These are phyloP conservation scores for Ciconia maguari DNA, from an alignment of 2,113 vertebrate species.

Conservation along the genomic window DNA sequence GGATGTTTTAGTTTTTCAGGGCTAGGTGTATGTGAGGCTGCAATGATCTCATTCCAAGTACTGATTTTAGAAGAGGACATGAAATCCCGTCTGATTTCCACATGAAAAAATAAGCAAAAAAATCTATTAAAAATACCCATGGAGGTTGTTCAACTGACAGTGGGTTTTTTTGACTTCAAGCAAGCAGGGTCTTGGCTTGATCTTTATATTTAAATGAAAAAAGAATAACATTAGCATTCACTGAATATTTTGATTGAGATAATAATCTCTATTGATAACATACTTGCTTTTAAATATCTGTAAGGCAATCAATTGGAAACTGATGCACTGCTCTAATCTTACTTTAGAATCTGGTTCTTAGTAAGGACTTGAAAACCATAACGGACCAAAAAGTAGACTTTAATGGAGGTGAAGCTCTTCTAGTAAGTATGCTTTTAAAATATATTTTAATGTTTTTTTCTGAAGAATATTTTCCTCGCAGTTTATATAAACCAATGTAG, in stretches of 20 bases:
- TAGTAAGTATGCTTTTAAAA: not conserved
- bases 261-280: constrained; percentile 52
- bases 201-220: constrained; percentile 52
- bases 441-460: not conserved
- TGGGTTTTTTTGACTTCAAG: not conserved
- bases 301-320: constrained; percentile 52
- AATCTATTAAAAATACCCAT: not conserved
- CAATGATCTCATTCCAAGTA: not conserved
- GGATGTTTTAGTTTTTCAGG: not conserved
- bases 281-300: constrained; percentile 38
- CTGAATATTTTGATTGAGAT: constrained; percentile 54
- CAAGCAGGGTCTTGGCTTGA: constrained; percentile 33
- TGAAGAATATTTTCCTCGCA: not conserved
- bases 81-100: not conserved
- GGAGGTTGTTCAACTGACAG: not conserved
- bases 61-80: not conserved
- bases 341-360: constrained; percentile 25
- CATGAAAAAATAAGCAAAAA: not conserved
- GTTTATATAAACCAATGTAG: not conserved
- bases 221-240: constrained; percentile 49
- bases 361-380: not conserved
- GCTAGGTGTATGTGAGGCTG: not conserved
- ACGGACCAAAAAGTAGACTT: not conserved
- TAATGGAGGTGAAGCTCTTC: not conserved
- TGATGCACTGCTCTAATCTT: constrained; percentile 25